Evolutionary conservation across 2,797 vertebrate genomes (phyloP).

Genomic region (Tiaroga cobitis): DNA sequence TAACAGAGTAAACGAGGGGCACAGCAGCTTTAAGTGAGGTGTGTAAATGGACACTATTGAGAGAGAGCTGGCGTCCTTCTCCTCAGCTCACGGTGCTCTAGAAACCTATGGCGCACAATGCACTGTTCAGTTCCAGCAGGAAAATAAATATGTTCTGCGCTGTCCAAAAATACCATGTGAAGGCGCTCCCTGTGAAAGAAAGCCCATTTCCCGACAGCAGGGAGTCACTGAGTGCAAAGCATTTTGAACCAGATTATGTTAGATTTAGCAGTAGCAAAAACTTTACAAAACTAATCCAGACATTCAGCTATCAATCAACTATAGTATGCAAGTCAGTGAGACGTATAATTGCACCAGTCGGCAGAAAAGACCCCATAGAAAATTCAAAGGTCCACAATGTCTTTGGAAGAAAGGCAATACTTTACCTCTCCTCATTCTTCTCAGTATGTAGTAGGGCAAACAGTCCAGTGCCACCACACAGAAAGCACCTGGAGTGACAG

Average conservation of each 20-base stretch:
- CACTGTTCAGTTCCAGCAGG: constrained; percentile 58
- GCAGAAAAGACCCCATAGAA: background rate
- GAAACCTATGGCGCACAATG: constrained; percentile 54
- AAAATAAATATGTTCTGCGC: constrained; percentile 61
- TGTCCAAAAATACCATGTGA: constrained; percentile 58
- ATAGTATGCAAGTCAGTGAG: background rate
- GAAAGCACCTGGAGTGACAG: constrained; percentile 47
- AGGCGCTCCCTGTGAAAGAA: constrained; percentile 53
- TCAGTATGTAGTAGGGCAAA: constrained; percentile 46
- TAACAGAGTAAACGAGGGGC: constrained; percentile 19
- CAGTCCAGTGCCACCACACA: constrained; percentile 32
- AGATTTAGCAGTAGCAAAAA: constrained; percentile 22
- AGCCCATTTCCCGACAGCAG: constrained; percentile 42
- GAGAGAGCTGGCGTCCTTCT: constrained; percentile 44
- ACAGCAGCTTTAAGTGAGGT: constrained; percentile 25
- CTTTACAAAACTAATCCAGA: background rate
- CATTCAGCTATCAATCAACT: background rate
- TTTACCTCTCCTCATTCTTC: constrained; percentile 36
- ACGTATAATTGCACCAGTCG: background rate
- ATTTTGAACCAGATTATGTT: constrained; percentile 16
- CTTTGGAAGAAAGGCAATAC: constrained; percentile 13
- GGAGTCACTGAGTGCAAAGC: constrained; percentile 33
- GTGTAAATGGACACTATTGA: constrained; percentile 62
- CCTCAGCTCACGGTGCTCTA: constrained; percentile 48
- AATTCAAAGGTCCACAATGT: background rate